Conservation (phyloP, 2,113 vertebrate genomes). For the Cepphus grylle region DNA sequence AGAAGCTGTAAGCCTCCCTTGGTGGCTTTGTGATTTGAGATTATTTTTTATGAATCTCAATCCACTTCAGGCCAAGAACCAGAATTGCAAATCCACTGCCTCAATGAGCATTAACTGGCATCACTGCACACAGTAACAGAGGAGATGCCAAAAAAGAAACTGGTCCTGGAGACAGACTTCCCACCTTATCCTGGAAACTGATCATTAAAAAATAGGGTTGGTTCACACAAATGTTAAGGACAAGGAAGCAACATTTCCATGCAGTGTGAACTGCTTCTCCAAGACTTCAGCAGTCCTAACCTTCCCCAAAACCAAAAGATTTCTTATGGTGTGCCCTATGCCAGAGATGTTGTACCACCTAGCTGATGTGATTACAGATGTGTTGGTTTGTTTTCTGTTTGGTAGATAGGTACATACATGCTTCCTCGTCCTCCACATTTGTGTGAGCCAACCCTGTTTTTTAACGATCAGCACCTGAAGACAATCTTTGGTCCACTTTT, state of each 20-base stretch:
- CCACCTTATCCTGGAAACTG: neutral
- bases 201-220: neutral
- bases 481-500: neutral
- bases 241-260: neutral
- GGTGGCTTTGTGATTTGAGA: conserved; percentile 50
- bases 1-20: conserved; percentile 43
- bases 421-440: neutral
- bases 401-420: fast-evolving
- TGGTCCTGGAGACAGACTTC: neutral
- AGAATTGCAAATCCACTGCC: conserved; percentile 25
- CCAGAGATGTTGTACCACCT: neutral
- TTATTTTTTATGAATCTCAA: conserved; percentile 55
- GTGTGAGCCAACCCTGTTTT: neutral
- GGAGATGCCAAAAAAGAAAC: neutral
- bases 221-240: neutral
- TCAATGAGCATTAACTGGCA: conserved; percentile 40
- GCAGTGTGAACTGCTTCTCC: neutral
- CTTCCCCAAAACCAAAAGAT: neutral
- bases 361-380: neutral
- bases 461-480: neutral
- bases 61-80: conserved; percentile 32
- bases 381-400: neutral
- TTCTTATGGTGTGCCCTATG: neutral
- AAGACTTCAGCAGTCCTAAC: neutral
- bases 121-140: neutral